These are phyloP conservation scores for Sphaeridia pumilis DNA, from an alignment of 2,888 invertebrate genomes.

Conservation along the genomic window DNA sequence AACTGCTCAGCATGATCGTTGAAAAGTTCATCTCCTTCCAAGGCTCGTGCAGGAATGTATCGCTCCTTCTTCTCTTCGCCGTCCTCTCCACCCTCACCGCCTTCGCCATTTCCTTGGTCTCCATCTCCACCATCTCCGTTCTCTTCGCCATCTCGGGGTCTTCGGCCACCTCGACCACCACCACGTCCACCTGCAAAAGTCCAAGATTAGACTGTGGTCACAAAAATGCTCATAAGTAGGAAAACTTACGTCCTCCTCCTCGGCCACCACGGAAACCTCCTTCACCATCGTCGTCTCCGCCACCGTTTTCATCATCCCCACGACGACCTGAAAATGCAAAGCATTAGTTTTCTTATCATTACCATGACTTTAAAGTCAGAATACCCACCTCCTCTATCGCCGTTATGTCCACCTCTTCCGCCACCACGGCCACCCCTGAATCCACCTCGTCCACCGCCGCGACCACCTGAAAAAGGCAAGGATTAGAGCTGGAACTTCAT, in stretches of 20 bases:
- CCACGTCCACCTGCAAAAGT: slow-evolving; percentile 7
- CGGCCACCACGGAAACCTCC: background rate
- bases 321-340: no score
- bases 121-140: background rate
- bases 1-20: slow-evolving; percentile 49
- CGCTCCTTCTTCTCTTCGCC: slow-evolving; percentile 42
- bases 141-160: background rate
- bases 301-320: no score
- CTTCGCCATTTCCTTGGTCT: background rate
- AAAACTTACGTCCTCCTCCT: slow-evolving; percentile 6
- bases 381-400: no score
- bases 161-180: slow-evolving; percentile 4
- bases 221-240: no score
- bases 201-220: no score
- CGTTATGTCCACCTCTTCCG: no score
- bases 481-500: no score
- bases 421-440: no score
- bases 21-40: slow-evolving; percentile 51
- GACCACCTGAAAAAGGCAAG: no score
- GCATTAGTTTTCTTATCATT: no score
- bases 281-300: background rate
- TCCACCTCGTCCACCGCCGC: no score
- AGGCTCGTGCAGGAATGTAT: slow-evolving; percentile 63
- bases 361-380: no score
- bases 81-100: slow-evolving; percentile 20